Evolutionary conservation across 2,888 invertebrate species (phyloP).

Genomic region (Ophonus ardosiacus): DNA sequence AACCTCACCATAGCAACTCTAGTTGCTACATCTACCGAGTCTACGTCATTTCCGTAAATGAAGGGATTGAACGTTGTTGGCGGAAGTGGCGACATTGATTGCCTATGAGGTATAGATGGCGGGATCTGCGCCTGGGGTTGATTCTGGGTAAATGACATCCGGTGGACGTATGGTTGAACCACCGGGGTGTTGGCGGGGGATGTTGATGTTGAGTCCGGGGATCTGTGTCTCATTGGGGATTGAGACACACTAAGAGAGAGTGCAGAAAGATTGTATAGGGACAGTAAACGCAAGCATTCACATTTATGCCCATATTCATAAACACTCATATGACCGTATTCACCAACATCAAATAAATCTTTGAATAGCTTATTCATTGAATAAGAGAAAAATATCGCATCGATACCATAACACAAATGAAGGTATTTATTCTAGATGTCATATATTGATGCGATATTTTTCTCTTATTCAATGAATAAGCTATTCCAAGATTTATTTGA

Average conservation of each 20-base stretch:
- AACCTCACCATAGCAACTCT: slow-evolving; percentile 98
- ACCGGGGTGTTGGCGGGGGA: slow-evolving; percentile 53
- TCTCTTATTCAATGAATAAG: too few species aligned
- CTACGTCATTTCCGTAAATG: slow-evolving; percentile 95
- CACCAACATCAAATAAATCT: too few species aligned
- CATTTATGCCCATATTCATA: too few species aligned
- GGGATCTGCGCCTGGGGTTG: slow-evolving; percentile 70
- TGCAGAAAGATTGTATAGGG: too few species aligned
- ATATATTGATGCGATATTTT: too few species aligned
- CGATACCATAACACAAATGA: too few species aligned
- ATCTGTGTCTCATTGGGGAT: slow-evolving; percentile 73
- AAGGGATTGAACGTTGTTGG: slow-evolving; percentile 85
- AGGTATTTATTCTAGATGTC: too few species aligned
- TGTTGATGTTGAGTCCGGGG: slow-evolving; percentile 68
- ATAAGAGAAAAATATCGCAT: too few species aligned
- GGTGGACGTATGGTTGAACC: slow-evolving; percentile 65
- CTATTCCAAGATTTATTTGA: too few species aligned
- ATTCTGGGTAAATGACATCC: slow-evolving; percentile 67
- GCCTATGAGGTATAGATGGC: slow-evolving; percentile 76
- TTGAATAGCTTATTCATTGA: too few species aligned
- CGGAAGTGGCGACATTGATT: slow-evolving; percentile 79
- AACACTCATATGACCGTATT: too few species aligned
- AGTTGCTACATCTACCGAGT: slow-evolving; percentile 98
- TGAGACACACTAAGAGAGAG: slow-evolving; percentile 72
- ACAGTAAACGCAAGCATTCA: too few species aligned